Conservation (phyloP, 2,113 vertebrate species). For the Procapra przewalskii region DNA sequence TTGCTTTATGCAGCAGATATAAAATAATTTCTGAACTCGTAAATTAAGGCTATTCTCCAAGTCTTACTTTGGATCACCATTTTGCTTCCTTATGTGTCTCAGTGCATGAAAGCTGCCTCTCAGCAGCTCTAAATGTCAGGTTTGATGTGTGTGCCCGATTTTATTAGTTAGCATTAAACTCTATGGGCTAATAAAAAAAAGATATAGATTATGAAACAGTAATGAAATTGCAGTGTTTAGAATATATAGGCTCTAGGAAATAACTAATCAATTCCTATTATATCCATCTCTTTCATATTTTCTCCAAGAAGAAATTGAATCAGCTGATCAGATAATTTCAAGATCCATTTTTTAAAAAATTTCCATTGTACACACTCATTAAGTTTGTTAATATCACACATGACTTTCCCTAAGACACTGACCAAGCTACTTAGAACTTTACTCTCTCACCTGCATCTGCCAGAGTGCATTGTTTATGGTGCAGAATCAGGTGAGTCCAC, state of each 20-base stretch:
- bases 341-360: neutral
- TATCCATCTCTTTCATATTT: neutral
- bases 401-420: neutral
- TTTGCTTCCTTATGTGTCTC: neutral
- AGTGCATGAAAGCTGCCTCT: neutral
- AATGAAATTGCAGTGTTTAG: neutral
- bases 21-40: constrained; percentile 5
- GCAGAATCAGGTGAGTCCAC: neutral
- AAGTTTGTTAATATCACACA: neutral
- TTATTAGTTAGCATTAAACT: neutral
- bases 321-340: neutral
- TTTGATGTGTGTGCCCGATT: neutral
- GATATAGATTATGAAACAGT: neutral
- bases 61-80: neutral
- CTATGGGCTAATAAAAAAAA: neutral
- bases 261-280: neutral
- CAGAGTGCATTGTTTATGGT: neutral
- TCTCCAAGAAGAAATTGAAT: neutral
- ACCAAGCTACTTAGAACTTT: neutral
- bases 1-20: neutral
- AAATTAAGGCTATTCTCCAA: neutral
- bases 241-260: neutral
- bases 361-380: neutral
- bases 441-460: neutral
- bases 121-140: neutral